Percentiles rank a stretch among this genome's conserved stretches.
Conservation (phyloP, 2,888 invertebrate species). For the Ariolimax columbianus region DNA sequence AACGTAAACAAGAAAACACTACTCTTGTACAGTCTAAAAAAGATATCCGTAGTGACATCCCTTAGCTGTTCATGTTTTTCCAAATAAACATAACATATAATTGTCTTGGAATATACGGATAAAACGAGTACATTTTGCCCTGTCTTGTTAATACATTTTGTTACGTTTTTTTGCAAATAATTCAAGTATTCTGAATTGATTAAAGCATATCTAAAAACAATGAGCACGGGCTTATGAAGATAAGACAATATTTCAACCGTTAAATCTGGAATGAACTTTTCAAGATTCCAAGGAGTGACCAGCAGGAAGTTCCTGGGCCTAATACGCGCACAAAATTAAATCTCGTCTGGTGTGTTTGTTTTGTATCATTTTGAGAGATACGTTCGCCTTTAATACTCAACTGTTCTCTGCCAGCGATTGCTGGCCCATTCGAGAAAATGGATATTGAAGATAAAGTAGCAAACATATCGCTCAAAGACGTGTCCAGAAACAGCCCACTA, state of each 20-base stretch:
- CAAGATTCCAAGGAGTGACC: neutral
- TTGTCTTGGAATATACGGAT: no score
- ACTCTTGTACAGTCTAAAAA: no score
- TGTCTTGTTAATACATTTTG: no score
- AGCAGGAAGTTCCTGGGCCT: neutral
- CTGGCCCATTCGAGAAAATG: neutral
- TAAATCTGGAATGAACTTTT: neutral
- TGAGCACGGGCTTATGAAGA: neutral
- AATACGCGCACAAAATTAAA: slow-evolving; percentile 35
- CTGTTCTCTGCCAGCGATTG: neutral
- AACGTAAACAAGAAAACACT: no score
- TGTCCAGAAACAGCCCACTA: neutral
- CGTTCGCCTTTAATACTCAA: neutral
- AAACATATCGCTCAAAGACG: slow-evolving; percentile 25
- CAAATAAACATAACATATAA: no score
- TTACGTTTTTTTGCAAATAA: no score
- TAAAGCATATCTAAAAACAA: no score
- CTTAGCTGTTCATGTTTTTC: no score
- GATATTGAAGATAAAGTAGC: slow-evolving; percentile 32
- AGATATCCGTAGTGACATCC: no score
- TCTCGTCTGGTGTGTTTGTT: neutral
- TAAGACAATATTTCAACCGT: neutral
- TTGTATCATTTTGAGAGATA: neutral
- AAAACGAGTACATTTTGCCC: no score
- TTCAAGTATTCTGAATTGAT: no score